Evolutionary conservation across 2,888 invertebrate genomes (phyloP), one percentile per base, ranked within the genome.

Genomic region (Cantharis nigra): DNA sequence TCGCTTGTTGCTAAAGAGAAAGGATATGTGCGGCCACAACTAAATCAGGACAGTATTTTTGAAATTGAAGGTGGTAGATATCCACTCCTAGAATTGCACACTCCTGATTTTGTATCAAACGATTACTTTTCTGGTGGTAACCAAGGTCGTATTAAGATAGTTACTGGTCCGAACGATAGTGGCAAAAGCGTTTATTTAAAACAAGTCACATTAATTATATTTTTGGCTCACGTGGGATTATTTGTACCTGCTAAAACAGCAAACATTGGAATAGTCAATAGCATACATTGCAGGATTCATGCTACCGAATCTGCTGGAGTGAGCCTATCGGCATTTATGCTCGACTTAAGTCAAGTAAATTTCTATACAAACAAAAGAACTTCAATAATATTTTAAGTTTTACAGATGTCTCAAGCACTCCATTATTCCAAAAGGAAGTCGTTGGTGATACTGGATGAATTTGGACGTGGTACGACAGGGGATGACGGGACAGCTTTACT

Each of bases 101-200:
- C 91, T 23, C 89, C 91, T 74, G 90, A 90, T 80, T 95, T 94
- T 85, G 94, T 97, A 3, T 91, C 95, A 0, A 97, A 97, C 86
- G 92, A 94, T 84, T 91, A 92, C 9, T 85, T 88, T 76, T 94
- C 94, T 74, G 91, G 92, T 7, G 87, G 87, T 0, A 88, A 89
- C 9, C 26, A 76, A 2, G 91, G 91, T 14, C 88, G 89, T 11
- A 91, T 97, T 23, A 95, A 95, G 86, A 91, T 98, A 70, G 89
- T 98, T 7, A 96, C 96, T 0, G 98, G 97, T 0, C 96, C 98
- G 0, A 98, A 98, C 88, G 93, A 96, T 1, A 95, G 96, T 84
- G 98, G 98, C 3, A 98, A 98, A 88, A 97, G 96, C 78, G 93
- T 97, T 28, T 98, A 96, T 87, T 90, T 98, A 85, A 97, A 97